Percentiles rank a stretch among this genome's conserved stretches.
phyloP scores from a whole-genome alignment of 2,797 vertebrate species.

The Sebastes umbrosus region DNA sequence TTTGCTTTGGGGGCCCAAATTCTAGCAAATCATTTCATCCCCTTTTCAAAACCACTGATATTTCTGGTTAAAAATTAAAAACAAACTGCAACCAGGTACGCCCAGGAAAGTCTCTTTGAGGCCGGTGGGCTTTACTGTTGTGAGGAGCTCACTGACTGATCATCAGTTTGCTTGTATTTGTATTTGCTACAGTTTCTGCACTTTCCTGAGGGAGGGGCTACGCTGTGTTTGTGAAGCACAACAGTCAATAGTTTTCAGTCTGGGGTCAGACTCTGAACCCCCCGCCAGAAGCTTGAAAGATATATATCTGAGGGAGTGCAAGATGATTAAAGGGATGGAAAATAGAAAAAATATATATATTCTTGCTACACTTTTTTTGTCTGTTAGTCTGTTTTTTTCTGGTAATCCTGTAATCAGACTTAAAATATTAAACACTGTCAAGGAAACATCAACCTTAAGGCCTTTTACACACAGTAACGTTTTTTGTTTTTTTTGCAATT shows the following conservation, averaged over 20 bases:
- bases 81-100: background rate
- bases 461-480: too few species aligned
- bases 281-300: background rate
- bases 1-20: background rate
- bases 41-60: background rate
- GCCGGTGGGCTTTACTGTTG: background rate
- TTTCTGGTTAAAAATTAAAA: background rate
- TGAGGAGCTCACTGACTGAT: background rate
- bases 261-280: background rate
- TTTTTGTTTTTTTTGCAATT: too few species aligned
- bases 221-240: background rate
- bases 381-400: background rate
- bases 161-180: background rate
- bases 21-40: background rate
- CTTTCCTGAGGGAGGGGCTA: background rate
- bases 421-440: background rate
- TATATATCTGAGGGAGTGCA: background rate
- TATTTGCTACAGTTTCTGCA: background rate
- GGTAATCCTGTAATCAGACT: background rate
- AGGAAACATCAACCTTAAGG: background rate
- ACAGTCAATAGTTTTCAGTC: slow-evolving; percentile 1
- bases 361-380: background rate
- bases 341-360: background rate
- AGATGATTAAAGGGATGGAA: background rate
- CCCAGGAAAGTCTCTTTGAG: background rate